These are phyloP conservation scores for Karalla daura DNA, from an alignment of 2,797 vertebrate genomes.

Conservation along the genomic window DNA sequence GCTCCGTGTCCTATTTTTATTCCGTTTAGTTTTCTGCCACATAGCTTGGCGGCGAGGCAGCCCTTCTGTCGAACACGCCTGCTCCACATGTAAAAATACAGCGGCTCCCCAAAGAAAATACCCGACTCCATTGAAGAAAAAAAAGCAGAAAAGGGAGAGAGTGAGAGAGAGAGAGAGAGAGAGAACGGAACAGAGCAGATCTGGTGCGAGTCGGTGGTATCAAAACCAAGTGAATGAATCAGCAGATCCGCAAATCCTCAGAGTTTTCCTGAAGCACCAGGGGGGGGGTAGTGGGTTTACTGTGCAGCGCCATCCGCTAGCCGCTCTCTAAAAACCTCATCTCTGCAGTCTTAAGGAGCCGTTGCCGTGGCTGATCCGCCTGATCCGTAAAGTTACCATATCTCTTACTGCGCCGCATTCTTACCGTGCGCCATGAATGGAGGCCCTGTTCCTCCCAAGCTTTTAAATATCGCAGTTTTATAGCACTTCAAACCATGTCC, in stretches of 20 bases:
- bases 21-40: slow-evolving; percentile 84
- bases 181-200: too few relatives aligned
- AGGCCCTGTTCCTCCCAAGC: slow-evolving; percentile 42
- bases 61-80: slow-evolving; percentile 78
- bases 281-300: slow-evolving; percentile 35
- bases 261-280: slow-evolving; percentile 30
- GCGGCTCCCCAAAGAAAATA: slow-evolving; percentile 83
- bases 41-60: slow-evolving; percentile 80
- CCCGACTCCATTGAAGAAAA: slow-evolving; percentile 65
- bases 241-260: slow-evolving; percentile 35
- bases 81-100: slow-evolving; percentile 84
- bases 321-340: slow-evolving; percentile 25
- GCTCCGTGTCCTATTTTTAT: slow-evolving; percentile 76
- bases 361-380: not conserved
- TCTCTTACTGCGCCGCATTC: slow-evolving; percentile 21
- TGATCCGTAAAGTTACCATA: slow-evolving; percentile 31
- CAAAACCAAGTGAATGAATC: slow-evolving; percentile 52
- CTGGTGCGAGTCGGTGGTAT: slow-evolving; percentile 59
- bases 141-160: too few relatives aligned
- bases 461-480: slow-evolving; percentile 53
- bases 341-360: slow-evolving; percentile 4
- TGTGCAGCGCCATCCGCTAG: slow-evolving; percentile 10
- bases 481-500: slow-evolving; percentile 49
- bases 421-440: slow-evolving; percentile 34
- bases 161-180: too few relatives aligned